Evolutionary conservation across 1,140 invertebrate species (phyloP), one percentile per base, ranked within the genome.

Genomic region (Brachionus calyciflorus): DNA sequence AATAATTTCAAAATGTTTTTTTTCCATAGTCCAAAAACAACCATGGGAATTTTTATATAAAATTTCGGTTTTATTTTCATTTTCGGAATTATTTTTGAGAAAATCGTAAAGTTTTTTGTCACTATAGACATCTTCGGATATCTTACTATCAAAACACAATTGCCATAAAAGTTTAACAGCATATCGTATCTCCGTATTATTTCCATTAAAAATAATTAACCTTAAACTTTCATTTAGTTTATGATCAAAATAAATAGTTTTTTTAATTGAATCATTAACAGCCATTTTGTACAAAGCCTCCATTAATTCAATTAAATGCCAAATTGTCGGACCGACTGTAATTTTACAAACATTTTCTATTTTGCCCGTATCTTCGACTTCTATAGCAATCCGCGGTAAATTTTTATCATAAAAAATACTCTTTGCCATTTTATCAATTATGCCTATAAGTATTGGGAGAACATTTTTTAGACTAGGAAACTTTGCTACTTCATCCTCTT

Each of bases 211-310:
- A 19, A 73, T 73, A 10, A 73, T 49, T 40, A 9, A 30, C 37
- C 46, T 49, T 30, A 73, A 14, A 14, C 30, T 24, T 10, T 30
- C n/a, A 30, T 37, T 55, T 46, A 53, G 49, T 28, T 73, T 48
- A 24, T 14, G 40, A 0, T 73, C 69, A 17, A 51, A 51, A 28
- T 73, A 73, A 49, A 73, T 55, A 30, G 17, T 26, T 26, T 73
- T 17, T 51, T 73, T 73, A 14, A 73, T 73, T 51, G 69, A 73
- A 55, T 73, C 69, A 30, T 73, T 73, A 0, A 73, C 48, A 12
- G 69, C 44, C n/a, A 49, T 21, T 3, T 24, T 33, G 44, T 73
- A 73, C 3, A 73, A 9, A 1, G 24, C 69, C 3, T 51, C 30
- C 3, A 73, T 17, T 24, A 73, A 17, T 26, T 73, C 69, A 19